These are phyloP conservation scores for Stomatorhinus ivindoensis DNA, from an alignment of 2,113 vertebrate genomes.

Conservation along the genomic window DNA sequence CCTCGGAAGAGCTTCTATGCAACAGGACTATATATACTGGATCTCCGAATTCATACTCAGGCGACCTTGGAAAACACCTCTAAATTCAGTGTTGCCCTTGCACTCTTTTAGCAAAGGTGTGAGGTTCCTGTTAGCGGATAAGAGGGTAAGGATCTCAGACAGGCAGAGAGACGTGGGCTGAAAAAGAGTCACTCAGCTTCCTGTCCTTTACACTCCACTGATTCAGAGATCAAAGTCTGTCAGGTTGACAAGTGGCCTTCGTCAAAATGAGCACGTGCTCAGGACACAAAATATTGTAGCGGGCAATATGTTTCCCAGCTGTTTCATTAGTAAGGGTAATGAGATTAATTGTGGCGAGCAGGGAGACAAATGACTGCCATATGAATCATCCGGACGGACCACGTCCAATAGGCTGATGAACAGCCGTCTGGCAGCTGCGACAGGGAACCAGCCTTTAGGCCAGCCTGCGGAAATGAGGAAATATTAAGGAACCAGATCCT, in stretches of 20 bases:
- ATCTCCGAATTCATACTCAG: background rate
- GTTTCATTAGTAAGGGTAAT: constrained; percentile 16
- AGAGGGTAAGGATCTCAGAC: background rate
- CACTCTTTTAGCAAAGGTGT: background rate
- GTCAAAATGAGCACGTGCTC: background rate
- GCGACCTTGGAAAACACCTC: background rate
- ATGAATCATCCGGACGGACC: constrained; percentile 6
- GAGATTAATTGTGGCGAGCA: constrained; percentile 17
- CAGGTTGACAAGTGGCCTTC: background rate
- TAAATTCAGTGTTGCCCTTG: background rate
- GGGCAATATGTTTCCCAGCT: constrained; percentile 4
- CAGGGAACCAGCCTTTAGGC: background rate
- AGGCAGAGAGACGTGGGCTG: background rate
- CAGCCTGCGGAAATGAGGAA: background rate
- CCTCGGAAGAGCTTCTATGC: background rate
- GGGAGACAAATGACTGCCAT: background rate
- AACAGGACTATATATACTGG: background rate
- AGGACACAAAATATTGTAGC: background rate
- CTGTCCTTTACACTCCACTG: background rate
- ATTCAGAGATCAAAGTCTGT: background rate
- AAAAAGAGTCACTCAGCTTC: background rate
- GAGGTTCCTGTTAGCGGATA: background rate
- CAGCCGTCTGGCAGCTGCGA: background rate
- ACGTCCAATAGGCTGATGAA: constrained; percentile 6
- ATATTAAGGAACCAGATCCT: background rate